These are phyloP conservation scores for Vanessa tameamea DNA, from an alignment of 1,140 invertebrate genomes.

Conservation along the genomic window DNA sequence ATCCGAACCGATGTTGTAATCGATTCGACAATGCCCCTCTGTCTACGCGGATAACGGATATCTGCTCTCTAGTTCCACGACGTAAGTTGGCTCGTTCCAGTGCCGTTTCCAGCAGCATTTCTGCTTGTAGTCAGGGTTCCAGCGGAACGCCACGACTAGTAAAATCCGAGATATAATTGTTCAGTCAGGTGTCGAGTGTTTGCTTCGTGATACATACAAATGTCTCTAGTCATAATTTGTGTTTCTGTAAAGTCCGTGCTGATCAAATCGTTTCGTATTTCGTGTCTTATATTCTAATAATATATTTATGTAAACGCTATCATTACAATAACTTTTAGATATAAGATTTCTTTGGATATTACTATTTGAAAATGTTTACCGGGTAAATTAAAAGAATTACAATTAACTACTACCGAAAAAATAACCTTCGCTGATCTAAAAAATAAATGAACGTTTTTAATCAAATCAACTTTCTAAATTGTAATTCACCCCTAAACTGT, in stretches of 20 bases:
- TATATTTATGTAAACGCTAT: background rate
- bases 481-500: background rate
- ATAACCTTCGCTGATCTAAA: background rate
- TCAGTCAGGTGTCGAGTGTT: background rate
- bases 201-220: background rate
- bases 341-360: slow-evolving; percentile 10
- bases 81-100: background rate
- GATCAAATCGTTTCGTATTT: background rate
- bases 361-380: background rate
- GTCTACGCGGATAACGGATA: too few relatives aligned
- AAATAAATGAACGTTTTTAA: background rate
- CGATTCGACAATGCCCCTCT: too few relatives aligned
- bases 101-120: background rate
- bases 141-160: too few relatives aligned
- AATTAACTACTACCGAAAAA: background rate
- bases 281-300: background rate
- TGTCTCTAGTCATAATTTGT: background rate
- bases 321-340: background rate
- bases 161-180: background rate
- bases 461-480: background rate
- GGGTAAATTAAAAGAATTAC: background rate
- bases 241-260: background rate
- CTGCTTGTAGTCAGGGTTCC: too few relatives aligned
- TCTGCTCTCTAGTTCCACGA: too few relatives aligned
- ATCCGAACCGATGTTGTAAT: too few relatives aligned